Conservation (phyloP, 23 tunicate species). For the Ciona savignyi region DNA sequence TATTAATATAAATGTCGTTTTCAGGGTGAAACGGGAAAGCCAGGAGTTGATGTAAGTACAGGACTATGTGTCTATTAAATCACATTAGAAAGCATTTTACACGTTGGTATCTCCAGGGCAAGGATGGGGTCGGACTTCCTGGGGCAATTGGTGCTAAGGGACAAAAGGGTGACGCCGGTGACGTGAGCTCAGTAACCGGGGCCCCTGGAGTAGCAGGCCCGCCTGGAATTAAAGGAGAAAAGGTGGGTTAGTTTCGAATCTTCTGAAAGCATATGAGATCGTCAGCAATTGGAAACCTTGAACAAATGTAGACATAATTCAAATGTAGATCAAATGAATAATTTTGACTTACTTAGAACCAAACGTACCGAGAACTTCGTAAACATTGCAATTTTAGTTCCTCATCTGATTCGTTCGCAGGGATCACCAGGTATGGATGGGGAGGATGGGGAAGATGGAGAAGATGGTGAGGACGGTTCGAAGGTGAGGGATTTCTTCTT, state of each 20-base stretch:
- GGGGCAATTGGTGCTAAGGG: conserved; percentile 25
- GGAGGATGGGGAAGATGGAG: conserved; percentile 58
- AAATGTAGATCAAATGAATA: no score
- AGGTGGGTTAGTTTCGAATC: background rate
- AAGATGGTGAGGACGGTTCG: conserved; percentile 43
- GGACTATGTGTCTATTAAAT: no score
- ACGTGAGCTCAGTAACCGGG: background rate
- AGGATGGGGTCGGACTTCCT: conserved; percentile 2
- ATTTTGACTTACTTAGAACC: no score
- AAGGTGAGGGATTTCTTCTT: background rate
- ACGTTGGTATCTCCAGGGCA: conserved; percentile 20
- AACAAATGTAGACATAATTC: no score
- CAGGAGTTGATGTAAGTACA: background rate
- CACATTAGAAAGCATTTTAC: no score
- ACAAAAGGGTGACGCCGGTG: conserved; percentile 10
- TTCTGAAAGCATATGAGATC: no score
- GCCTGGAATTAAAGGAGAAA: background rate
- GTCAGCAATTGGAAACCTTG: no score
- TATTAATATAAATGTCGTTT: no score
- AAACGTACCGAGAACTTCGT: no score
- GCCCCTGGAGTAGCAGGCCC: conserved; percentile 1
- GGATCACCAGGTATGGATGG: conserved; percentile 49
- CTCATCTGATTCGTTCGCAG: background rate
- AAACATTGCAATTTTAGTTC: no score
- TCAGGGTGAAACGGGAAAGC: background rate